A percentile compares a stretch with the other conserved stretches of the same genome.
Conservation (phyloP, 2,888 invertebrate genomes). For the Furcula furcula region DNA sequence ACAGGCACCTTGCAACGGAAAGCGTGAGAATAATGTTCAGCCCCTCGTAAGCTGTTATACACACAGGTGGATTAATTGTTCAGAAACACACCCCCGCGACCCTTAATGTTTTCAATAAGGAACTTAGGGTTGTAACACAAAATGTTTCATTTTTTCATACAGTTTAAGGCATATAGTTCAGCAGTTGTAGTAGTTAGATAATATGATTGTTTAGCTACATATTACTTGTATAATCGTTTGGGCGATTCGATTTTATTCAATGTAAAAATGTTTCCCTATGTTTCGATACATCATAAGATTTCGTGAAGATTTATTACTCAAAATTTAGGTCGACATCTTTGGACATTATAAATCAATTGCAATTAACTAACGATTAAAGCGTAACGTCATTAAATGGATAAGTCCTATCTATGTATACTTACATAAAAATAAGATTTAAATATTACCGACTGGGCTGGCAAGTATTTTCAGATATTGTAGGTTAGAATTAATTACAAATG, state of each 20-base stretch:
- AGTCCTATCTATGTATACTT: no score
- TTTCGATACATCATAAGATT: no score
- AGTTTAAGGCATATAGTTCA: not conserved
- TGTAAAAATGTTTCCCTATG: no score
- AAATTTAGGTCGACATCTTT: constrained; percentile 6
- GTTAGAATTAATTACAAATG: no score
- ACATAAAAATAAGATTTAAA: no score
- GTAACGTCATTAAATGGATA: constrained; percentile 1
- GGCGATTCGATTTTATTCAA: no score
- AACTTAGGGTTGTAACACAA: constrained; percentile 12
- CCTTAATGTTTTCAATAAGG: constrained; percentile 23
- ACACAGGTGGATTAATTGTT: constrained; percentile 51
- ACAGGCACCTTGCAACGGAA: constrained; percentile 33
- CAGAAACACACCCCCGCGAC: constrained; percentile 39
- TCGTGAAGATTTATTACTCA: constrained; percentile 1
- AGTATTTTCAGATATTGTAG: no score
- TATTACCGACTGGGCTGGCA: no score
- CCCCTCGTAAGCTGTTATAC: constrained; percentile 45
- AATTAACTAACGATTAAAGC: constrained; percentile 5
- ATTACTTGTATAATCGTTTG: no score
- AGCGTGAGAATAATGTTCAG: constrained; percentile 57
- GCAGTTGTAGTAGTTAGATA: not conserved
- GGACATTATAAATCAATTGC: constrained; percentile 17
- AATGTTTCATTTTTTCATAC: no score
- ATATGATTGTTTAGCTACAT: no score